Evolutionary conservation across 1,140 invertebrate genomes (phyloP).

Genomic region (Elymnias hypermnestra): DNA sequence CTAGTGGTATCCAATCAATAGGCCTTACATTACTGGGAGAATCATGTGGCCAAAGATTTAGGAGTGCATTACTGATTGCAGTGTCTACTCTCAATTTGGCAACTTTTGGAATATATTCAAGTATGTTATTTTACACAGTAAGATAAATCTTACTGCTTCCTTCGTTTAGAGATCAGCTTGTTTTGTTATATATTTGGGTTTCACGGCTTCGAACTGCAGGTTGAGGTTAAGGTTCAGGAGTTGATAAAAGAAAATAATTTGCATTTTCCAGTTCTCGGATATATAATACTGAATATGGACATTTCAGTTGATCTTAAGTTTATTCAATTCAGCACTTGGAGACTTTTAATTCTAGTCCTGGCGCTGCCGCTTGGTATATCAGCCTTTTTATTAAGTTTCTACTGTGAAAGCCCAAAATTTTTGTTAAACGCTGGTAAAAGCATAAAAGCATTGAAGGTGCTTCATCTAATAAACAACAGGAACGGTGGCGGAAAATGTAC

Average conservation of each 20-base stretch:
- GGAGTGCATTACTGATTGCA: conserved; percentile 1
- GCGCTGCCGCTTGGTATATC: conserved; percentile 77
- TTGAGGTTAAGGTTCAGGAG: too few species aligned
- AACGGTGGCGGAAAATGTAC: conserved; percentile 37
- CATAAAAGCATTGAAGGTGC: conserved; percentile 70
- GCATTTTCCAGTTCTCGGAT: conserved; percentile 15
- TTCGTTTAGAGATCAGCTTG: too few species aligned
- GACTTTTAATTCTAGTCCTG: conserved; percentile 77
- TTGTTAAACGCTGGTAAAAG: conserved; percentile 73
- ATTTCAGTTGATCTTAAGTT: conserved; percentile 12
- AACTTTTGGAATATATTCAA: too few species aligned
- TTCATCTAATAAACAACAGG: conserved; percentile 70
- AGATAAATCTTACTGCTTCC: too few species aligned
- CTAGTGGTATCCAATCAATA: too few species aligned
- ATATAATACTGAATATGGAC: conserved; percentile 10
- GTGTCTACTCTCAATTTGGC: too few species aligned
- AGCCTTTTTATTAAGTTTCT: conserved; percentile 72
- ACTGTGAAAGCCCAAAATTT: conserved; percentile 83
- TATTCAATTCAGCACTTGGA: conserved; percentile 14
- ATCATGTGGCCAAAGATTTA: too few species aligned
- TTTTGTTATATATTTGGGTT: too few species aligned
- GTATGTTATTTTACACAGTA: too few species aligned
- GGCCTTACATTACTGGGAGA: too few species aligned
- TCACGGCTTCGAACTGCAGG: too few species aligned
- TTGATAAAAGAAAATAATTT: too few species aligned